phyloP scores from a whole-genome alignment of 1,140 invertebrate species.

The Physella acuta region DNA sequence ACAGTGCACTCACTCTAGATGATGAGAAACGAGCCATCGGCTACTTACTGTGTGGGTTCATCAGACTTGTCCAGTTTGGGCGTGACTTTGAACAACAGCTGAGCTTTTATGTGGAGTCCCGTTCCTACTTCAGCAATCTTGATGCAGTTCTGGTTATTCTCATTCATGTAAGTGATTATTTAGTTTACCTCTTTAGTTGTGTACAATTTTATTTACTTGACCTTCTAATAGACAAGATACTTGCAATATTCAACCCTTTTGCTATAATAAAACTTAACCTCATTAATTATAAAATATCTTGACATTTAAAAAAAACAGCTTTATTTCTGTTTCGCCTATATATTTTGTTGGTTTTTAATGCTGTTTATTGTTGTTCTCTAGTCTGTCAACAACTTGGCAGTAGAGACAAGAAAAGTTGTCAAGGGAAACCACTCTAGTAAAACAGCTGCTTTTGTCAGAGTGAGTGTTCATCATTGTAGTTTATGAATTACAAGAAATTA shows the following conservation, averaged over 20 bases:
- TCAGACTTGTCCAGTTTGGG: constrained; percentile 78
- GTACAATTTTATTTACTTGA: neutral
- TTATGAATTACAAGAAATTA: neutral
- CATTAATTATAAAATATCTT: too few species aligned
- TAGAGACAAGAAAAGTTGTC: constrained; percentile 74
- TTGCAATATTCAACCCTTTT: neutral
- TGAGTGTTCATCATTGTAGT: constrained; percentile 32
- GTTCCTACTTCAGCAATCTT: constrained; percentile 85
- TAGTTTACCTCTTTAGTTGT: neutral
- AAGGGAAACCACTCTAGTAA: constrained; percentile 78
- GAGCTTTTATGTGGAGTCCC: constrained; percentile 88
- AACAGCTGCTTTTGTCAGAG: constrained; percentile 79
- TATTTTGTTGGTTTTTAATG: too few species aligned
- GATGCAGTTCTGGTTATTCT: constrained; percentile 82
- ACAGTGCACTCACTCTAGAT: constrained; percentile 85
- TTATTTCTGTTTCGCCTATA: too few species aligned
- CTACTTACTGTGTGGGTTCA: constrained; percentile 77
- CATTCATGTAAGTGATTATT: constrained; percentile 70
- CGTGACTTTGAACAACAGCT: constrained; percentile 87
- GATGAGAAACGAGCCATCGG: constrained; percentile 88
- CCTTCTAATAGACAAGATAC: neutral
- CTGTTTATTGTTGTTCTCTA: neutral
- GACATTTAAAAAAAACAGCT: too few species aligned
- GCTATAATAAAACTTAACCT: too few species aligned
- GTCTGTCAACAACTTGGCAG: constrained; percentile 75